These are phyloP conservation scores for Macquaria australasica DNA, from an alignment of 2,113 vertebrate species.

Conservation along the genomic window DNA sequence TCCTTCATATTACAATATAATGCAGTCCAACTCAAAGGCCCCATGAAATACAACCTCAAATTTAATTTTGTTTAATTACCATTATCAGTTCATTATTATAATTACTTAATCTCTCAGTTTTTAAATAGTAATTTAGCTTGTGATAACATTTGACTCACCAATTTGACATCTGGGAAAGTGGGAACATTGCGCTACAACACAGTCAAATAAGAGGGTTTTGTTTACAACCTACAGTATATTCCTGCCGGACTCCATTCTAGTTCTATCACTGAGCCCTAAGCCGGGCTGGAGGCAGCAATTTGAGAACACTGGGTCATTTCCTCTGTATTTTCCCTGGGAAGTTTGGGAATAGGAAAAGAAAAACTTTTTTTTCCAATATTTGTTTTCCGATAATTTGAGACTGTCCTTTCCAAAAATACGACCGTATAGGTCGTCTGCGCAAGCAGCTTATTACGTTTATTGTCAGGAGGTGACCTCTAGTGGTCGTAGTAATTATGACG, in stretches of 20 bases:
- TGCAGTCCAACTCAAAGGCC: neutral
- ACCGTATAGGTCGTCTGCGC: too few relatives aligned
- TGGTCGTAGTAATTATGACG: too few relatives aligned
- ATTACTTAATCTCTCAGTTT: neutral
- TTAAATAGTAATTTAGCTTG: neutral
- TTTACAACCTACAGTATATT: neutral
- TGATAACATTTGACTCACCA: neutral
- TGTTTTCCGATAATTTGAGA: too few relatives aligned
- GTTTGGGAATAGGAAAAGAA: too few relatives aligned
- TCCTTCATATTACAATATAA: neutral
- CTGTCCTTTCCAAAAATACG: too few relatives aligned
- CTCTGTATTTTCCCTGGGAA: too few relatives aligned
- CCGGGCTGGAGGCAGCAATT: too few relatives aligned
- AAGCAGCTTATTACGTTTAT: too few relatives aligned
- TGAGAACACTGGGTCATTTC: too few relatives aligned
- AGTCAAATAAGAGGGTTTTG: neutral
- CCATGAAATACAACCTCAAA: neutral
- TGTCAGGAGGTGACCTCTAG: too few relatives aligned
- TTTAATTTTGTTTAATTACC: neutral
- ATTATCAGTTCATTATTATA: neutral
- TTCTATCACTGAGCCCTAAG: too few relatives aligned
- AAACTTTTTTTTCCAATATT: too few relatives aligned
- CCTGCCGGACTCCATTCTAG: neutral
- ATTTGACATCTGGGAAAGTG: neutral
- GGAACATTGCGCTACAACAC: neutral